phyloP scores from a whole-genome alignment of 1,140 invertebrate genomes.

The Planococcus citri region DNA sequence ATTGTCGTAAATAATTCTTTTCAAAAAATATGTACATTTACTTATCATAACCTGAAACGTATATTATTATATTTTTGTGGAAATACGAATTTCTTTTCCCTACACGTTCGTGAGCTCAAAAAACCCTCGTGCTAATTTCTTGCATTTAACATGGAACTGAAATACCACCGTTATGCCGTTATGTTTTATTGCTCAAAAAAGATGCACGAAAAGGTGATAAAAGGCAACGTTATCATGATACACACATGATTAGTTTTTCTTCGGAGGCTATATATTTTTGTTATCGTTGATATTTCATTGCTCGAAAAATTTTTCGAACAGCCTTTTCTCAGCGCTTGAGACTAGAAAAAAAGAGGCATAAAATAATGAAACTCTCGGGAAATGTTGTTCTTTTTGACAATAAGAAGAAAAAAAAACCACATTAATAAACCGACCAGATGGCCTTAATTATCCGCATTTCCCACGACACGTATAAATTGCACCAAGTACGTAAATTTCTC shows the following conservation, averaged over 20 bases:
- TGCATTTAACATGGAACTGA: not conserved
- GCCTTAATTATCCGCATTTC: not conserved
- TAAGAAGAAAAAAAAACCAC: not conserved
- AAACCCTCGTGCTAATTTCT: not conserved
- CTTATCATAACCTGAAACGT: too few species aligned
- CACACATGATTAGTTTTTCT: slow-evolving; percentile 7
- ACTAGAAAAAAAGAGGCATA: not conserved
- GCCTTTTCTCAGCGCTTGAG: not conserved
- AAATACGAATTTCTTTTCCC: too few species aligned
- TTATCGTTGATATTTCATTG: slow-evolving; percentile 4
- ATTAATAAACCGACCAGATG: not conserved
- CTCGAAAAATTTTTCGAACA: not conserved
- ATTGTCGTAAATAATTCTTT: too few species aligned
- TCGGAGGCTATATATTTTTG: not conserved
- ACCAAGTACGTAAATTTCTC: too few species aligned
- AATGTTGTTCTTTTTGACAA: not conserved
- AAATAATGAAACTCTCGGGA: not conserved
- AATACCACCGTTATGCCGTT: not conserved
- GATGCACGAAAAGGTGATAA: not conserved
- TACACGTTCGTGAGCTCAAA: not conserved
- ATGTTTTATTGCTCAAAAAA: not conserved
- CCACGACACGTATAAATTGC: not conserved
- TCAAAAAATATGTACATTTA: too few species aligned
- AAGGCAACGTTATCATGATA: not conserved
- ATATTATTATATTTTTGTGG: too few species aligned